Percentiles rank a stretch among this genome's conserved stretches.
phyloP scores from a whole-genome alignment of 2,888 invertebrate genomes.

The Glyphotaelius pellucidus region DNA sequence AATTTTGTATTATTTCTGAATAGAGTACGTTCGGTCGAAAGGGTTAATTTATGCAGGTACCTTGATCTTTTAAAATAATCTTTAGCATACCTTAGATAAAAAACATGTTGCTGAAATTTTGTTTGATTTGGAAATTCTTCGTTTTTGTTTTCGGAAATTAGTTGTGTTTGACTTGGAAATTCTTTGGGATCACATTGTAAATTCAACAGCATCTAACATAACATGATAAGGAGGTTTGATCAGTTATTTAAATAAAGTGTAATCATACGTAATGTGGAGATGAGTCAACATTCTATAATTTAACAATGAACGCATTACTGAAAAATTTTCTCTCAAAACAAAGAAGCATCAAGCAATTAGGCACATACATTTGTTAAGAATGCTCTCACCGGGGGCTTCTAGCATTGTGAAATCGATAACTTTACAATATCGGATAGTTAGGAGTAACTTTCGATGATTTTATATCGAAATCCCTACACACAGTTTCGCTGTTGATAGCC shows the following conservation, averaged over 20 bases:
- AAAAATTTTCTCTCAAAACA: background rate
- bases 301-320: background rate
- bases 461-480: no score
- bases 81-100: background rate
- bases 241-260: background rate
- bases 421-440: no score
- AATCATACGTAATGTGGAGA: background rate
- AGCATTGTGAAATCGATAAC: no score
- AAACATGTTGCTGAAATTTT: background rate
- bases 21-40: no score
- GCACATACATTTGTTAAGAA: no score
- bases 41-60: background rate
- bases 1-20: no score
- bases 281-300: background rate
- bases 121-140: background rate
- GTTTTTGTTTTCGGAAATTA: background rate
- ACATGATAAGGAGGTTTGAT: background rate
- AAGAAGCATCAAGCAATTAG: background rate
- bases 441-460: no score
- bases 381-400: no score
- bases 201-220: background rate
- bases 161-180: background rate
- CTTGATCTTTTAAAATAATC: background rate
- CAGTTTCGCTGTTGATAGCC: no score
- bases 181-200: background rate